Evolutionary conservation across 1,140 invertebrate species (phyloP).

Genomic region (Drosophila erecta): DNA sequence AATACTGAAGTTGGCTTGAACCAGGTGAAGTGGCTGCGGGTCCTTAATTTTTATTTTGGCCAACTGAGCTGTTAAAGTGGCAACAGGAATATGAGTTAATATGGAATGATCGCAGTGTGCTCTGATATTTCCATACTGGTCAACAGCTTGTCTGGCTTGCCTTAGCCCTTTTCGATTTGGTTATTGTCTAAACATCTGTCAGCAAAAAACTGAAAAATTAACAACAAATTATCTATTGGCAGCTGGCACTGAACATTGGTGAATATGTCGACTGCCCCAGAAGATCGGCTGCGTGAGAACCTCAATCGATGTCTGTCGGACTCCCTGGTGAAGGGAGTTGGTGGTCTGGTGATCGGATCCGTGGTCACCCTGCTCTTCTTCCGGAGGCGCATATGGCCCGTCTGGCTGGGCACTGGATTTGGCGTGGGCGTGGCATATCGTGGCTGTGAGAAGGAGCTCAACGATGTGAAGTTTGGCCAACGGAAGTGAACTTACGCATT

Average conservation of each 20-base stretch:
- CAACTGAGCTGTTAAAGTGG: slow-evolving; percentile 56
- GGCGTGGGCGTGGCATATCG: slow-evolving; percentile 91
- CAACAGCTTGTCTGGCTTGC: neutral
- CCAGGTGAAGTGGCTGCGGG: slow-evolving; percentile 49
- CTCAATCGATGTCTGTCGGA: slow-evolving; percentile 88
- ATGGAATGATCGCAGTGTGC: neutral
- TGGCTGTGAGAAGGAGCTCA: slow-evolving; percentile 90
- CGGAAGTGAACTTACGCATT: neutral
- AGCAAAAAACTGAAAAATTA: neutral
- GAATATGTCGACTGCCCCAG: slow-evolving; percentile 44
- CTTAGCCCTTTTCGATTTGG: slow-evolving; percentile 5
- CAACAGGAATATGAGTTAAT: slow-evolving; percentile 7
- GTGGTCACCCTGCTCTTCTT: slow-evolving; percentile 89
- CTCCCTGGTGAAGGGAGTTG: slow-evolving; percentile 87
- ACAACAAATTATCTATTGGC: slow-evolving; percentile 2
- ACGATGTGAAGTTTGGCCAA: slow-evolving; percentile 60
- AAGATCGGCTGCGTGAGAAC: slow-evolving; percentile 86
- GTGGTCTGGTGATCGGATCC: slow-evolving; percentile 88
- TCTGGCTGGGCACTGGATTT: slow-evolving; percentile 89
- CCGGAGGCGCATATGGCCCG: slow-evolving; percentile 89
- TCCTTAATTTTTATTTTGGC: no score
- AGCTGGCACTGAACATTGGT: neutral
- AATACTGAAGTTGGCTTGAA: neutral
- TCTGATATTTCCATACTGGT: neutral
- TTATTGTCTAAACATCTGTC: neutral